phyloP scores from a whole-genome alignment of 1,140 invertebrate genomes.

The Euwallacea similis region DNA sequence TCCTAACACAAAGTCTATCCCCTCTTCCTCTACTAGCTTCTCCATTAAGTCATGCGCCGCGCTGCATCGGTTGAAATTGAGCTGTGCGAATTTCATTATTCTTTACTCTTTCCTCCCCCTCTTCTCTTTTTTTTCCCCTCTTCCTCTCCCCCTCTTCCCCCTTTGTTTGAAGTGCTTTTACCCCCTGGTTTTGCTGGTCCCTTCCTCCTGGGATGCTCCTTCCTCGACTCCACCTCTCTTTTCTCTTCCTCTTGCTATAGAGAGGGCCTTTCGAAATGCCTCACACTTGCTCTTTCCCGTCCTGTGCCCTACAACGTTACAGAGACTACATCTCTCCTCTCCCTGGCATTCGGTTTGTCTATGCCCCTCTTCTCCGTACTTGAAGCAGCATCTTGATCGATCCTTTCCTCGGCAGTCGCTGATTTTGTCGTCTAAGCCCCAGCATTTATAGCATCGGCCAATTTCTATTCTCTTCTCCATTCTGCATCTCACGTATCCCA shows the following conservation, averaged over 20 bases:
- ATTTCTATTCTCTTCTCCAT: conserved; percentile 21
- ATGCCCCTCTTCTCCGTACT: conserved; percentile 34
- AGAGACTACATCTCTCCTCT: conserved; percentile 17
- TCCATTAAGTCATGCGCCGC: no score
- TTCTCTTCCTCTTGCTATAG: not conserved
- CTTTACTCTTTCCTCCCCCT: no score
- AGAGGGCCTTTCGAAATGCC: not conserved
- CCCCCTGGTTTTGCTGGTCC: no score
- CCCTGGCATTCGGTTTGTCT: conserved; percentile 17
- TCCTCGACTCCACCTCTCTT: no score
- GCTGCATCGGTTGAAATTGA: no score
- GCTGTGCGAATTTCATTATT: no score
- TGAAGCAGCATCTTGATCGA: conserved; percentile 17
- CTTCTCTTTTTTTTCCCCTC: no score
- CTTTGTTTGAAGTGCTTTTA: no score
- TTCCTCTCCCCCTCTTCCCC: no score
- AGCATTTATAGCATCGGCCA: conserved; percentile 35
- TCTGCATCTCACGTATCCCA: conserved; percentile 12
- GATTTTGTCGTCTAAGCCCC: conserved; percentile 16
- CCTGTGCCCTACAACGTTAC: conserved; percentile 19
- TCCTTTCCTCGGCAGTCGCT: conserved; percentile 25
- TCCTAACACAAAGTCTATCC: no score
- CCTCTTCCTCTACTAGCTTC: no score
- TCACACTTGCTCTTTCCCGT: conserved; percentile 2
- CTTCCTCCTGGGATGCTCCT: no score